Evolutionary conservation across 2,113 vertebrate species (phyloP), one percentile per base, ranked within the genome.

Genomic region (Athene noctua): DNA sequence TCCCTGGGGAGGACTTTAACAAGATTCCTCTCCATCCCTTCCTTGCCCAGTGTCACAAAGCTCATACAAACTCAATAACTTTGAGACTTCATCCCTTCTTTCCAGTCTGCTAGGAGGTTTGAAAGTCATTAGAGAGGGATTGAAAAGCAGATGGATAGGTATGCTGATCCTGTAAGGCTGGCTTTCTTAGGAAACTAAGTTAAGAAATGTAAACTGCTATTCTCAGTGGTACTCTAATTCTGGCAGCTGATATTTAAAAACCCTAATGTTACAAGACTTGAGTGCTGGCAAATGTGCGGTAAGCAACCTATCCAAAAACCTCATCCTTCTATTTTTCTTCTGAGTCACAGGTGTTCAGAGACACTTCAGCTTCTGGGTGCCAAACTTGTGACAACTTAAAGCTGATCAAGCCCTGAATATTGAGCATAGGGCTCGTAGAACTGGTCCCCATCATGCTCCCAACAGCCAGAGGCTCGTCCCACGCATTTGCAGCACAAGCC

Each of bases 401-500:
- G 40, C 34, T 34, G 16, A 58, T 27, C 36, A 81, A 74, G n/a
- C 34, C 36, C 80, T 83, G 49, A 80, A 36, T 25, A n/a, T 11
- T 30, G 55, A 91, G 40, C 18, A 20, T 15, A 40, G 30, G 21
- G 18, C 34, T 54, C 54, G 65, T 27, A 73, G 18, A 49, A 7
- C 19, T 4, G 4, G 7, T 49, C 14, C 6, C 7, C 25, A 23
- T 44, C 1, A 0, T n/a, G 27, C 12, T 67, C 22, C 34, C 19
- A 32, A 65, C 42, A 78, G 3, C 18, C 44, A 75, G 30, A 66
- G 10, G 8, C 10, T 20, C 13, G 1, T 2, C 18, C 34, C 3
- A 0, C 0, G 0, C 16, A 6, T 57, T 15, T 47, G 46, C 55
- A 57, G 73, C 27, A 4, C 19, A 51, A 72, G 32, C 6, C 42